These are phyloP conservation scores for Lasioglossum marginatum DNA, from an alignment of 2,888 invertebrate species.

Conservation along the genomic window DNA sequence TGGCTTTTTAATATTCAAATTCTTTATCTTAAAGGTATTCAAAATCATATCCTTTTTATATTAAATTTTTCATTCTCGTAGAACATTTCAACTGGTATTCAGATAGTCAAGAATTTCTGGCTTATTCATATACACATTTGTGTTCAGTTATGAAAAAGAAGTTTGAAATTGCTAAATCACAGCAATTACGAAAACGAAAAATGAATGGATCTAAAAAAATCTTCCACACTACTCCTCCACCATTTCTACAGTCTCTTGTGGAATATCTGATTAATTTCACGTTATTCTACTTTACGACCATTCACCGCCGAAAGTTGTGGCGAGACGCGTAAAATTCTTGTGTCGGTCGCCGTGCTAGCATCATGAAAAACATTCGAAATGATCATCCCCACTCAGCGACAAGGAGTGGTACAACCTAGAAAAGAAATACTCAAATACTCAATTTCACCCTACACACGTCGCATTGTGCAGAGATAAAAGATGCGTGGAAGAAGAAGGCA, in stretches of 20 bases:
- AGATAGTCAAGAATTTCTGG: no score
- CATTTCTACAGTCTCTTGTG: background rate
- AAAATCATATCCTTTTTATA: background rate
- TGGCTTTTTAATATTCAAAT: background rate
- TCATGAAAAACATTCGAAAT: background rate
- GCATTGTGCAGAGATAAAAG: background rate
- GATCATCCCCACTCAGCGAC: background rate
- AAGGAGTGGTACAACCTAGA: background rate
- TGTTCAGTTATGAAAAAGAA: background rate
- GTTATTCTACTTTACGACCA: background rate
- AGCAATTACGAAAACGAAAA: background rate
- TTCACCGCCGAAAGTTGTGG: background rate
- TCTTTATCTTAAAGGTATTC: background rate
- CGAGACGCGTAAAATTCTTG: background rate
- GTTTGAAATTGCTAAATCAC: background rate
- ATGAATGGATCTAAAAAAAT: background rate
- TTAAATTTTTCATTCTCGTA: background rate
- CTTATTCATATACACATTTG: background rate
- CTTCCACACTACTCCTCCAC: background rate
- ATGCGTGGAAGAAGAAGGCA: background rate
- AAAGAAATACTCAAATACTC: background rate
- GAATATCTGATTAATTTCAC: background rate
- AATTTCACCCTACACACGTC: background rate
- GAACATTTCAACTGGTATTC: background rate
- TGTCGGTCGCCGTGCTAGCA: background rate